Evolutionary conservation across 30 jellyfish, hydroid and myxozoan species (phyloP).

Genomic region (Sanderia malayensis): DNA sequence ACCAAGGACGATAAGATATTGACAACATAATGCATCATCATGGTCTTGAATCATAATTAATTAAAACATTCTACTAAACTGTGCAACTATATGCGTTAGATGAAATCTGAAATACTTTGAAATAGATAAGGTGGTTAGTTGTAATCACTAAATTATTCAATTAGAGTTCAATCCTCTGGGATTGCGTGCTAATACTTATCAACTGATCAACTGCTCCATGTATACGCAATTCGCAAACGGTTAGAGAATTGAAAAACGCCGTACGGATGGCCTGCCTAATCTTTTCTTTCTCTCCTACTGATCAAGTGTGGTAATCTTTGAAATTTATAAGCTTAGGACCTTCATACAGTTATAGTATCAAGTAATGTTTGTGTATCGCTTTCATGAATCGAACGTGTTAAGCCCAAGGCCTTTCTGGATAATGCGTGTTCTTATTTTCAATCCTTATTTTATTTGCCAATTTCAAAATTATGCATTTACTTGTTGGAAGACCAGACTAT

Average conservation of each 20-base stretch:
- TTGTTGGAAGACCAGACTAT: too few relatives aligned
- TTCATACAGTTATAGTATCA: slow-evolving; percentile 20
- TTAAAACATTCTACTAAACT: too few relatives aligned
- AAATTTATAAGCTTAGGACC: slow-evolving; percentile 3
- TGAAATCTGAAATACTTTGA: background rate
- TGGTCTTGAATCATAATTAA: too few relatives aligned
- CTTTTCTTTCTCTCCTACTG: background rate
- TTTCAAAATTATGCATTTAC: background rate
- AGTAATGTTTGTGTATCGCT: slow-evolving; percentile 15
- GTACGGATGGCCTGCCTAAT: background rate
- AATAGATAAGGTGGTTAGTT: background rate
- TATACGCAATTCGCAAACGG: background rate
- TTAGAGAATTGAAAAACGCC: background rate
- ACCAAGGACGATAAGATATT: too few relatives aligned
- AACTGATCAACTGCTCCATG: background rate
- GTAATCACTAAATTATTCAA: background rate
- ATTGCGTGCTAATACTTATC: background rate
- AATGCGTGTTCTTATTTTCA: background rate
- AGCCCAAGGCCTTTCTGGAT: background rate
- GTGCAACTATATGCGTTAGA: background rate
- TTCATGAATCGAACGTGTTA: slow-evolving; percentile 21
- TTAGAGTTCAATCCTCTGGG: background rate
- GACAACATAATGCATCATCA: too few relatives aligned
- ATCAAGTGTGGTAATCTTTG: background rate
- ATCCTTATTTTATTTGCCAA: background rate